Conservation (phyloP, 2,888 invertebrate genomes). For the Ormyrus rosae region DNA sequence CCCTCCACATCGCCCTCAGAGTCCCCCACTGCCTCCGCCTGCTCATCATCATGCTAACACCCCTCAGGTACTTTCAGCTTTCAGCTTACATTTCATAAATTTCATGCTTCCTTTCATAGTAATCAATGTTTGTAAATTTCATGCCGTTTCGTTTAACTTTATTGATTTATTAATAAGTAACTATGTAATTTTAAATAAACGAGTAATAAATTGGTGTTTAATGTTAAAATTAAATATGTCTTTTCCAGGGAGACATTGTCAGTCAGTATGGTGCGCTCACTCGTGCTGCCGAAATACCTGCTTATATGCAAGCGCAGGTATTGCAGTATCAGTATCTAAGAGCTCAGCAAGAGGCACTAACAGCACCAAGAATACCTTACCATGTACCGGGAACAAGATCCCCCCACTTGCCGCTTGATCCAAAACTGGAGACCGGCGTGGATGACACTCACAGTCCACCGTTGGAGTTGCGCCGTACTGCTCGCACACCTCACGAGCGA, state of each 20-base stretch:
- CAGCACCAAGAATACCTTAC: constrained; percentile 74
- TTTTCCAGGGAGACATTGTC: constrained; percentile 78
- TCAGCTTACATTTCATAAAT: constrained; percentile 10
- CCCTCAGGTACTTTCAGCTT: constrained; percentile 72
- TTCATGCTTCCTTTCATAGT: not conserved
- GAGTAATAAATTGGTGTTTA: not conserved
- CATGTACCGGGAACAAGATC: constrained; percentile 73
- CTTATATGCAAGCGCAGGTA: constrained; percentile 78
- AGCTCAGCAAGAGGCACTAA: constrained; percentile 77
- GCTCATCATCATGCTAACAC: constrained; percentile 84
- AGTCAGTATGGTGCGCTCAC: constrained; percentile 76
- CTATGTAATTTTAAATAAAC: no score
- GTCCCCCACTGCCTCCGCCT: constrained; percentile 83
- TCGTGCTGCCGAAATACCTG: constrained; percentile 74
- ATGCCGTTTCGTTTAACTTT: no score
- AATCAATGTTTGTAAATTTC: no score
- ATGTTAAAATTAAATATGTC: not conserved
- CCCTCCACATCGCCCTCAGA: constrained; percentile 78
- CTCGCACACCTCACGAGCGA: constrained; percentile 77
- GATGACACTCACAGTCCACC: constrained; percentile 84
- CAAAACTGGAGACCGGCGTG: constrained; percentile 79
- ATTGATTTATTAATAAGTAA: no score
- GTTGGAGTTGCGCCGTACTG: constrained; percentile 82
- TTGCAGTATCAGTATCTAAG: constrained; percentile 79
- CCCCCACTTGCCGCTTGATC: constrained; percentile 77